Conservation (phyloP, 2,888 invertebrate genomes). For the Alloplasta piceator region DNA sequence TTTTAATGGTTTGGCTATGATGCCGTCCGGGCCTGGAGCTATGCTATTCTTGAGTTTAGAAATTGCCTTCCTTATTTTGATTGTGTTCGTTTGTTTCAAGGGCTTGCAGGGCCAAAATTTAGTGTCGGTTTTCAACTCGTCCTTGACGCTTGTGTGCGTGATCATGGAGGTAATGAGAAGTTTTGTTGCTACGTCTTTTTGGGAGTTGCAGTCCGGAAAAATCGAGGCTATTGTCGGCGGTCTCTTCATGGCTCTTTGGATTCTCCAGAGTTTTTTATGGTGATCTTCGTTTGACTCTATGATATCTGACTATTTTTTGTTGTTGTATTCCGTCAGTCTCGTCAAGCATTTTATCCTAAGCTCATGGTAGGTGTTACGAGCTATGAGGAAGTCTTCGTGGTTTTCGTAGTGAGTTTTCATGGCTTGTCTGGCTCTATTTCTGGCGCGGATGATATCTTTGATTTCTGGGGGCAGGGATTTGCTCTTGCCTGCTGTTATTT, state of each 20-base stretch:
- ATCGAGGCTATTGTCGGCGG: conserved; percentile 25
- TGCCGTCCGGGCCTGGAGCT: conserved; percentile 43
- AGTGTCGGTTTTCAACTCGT: conserved; percentile 27
- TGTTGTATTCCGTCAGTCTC: conserved; percentile 13
- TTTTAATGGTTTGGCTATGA: conserved; percentile 20
- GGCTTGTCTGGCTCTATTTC: conserved; percentile 26
- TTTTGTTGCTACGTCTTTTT: conserved; percentile 40
- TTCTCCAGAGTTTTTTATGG: conserved; percentile 35
- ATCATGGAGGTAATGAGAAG: conserved; percentile 25
- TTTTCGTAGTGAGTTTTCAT: conserved; percentile 19
- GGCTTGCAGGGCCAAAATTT: conserved; percentile 26
- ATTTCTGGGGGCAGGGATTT: too few relatives aligned
- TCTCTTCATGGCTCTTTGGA: background rate
- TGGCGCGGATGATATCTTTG: too few relatives aligned
- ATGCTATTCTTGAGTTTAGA: conserved; percentile 40
- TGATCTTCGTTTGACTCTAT: conserved; percentile 26
- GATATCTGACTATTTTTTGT: conserved; percentile 29
- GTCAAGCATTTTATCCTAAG: conserved; percentile 18
- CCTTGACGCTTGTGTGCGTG: conserved; percentile 16
- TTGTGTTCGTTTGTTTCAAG: conserved; percentile 28
- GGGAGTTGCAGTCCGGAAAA: conserved; percentile 26
- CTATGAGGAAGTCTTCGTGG: conserved; percentile 1
- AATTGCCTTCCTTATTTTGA: conserved; percentile 31
- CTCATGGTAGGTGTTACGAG: conserved; percentile 21
- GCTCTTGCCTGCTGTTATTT: too few relatives aligned